Conservation (phyloP, 2,113 vertebrate species). For the Dolichallabes microphthalmus region DNA sequence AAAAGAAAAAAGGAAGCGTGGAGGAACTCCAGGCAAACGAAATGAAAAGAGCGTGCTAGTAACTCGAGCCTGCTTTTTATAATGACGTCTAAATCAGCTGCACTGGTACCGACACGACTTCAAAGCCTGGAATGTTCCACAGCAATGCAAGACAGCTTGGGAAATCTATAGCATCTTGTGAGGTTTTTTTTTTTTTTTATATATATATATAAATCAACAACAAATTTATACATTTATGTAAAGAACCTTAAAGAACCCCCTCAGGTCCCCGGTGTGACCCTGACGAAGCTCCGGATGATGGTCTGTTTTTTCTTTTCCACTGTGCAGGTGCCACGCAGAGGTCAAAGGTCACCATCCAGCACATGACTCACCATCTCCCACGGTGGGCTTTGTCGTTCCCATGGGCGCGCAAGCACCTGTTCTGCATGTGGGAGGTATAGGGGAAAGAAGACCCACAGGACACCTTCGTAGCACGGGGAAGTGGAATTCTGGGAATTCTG, state of each 20-base stretch:
- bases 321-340: conserved; percentile 43
- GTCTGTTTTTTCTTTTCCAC: conserved; percentile 21
- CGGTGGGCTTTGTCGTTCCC: conserved; percentile 60
- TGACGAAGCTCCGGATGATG: not conserved
- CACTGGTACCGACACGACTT: conserved; percentile 20
- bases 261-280: not conserved
- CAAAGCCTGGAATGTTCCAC: conserved; percentile 44
- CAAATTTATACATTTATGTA: not conserved
- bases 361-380: conserved; percentile 49
- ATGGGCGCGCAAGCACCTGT: conserved; percentile 71
- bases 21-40: conserved; percentile 39
- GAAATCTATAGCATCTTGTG: conserved; percentile 22
- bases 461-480: conserved; percentile 1
- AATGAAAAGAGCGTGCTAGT: conserved; percentile 41
- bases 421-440: conserved; percentile 75
- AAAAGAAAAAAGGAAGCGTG: conserved; percentile 38
- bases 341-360: conserved; percentile 45
- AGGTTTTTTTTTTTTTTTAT: not conserved
- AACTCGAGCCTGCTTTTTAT: conserved; percentile 49
- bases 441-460: conserved; percentile 56
- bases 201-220: not conserved
- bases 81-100: conserved; percentile 51
- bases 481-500: conserved; percentile 66
- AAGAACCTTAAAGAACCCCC: not conserved
- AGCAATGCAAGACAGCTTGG: conserved; percentile 29